Percentiles rank a stretch among this genome's conserved stretches.
These are phyloP conservation scores for Orthonevra nobilis DNA, from an alignment of 2,888 invertebrate species.

Conservation along the genomic window DNA sequence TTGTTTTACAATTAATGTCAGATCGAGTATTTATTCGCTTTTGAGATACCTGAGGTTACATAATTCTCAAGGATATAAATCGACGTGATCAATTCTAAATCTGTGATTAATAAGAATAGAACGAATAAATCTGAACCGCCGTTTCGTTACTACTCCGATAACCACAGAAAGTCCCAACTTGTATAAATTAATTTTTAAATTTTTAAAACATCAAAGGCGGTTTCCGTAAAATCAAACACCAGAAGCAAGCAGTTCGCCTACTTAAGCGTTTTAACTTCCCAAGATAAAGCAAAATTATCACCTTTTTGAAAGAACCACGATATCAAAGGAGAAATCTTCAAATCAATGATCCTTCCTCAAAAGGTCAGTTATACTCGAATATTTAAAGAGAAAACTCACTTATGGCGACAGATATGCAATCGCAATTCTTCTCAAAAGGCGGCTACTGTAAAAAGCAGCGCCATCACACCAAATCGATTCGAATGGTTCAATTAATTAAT, in stretches of 20 bases:
- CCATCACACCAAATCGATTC: constrained; percentile 34
- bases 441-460: constrained; percentile 41
- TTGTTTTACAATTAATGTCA: no score
- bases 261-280: no score
- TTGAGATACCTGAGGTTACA: no score
- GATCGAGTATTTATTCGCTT: no score
- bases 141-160: no score
- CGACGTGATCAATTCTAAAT: no score
- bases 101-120: no score
- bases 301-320: background rate
- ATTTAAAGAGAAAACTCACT: no score
- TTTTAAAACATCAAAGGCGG: constrained; percentile 39
- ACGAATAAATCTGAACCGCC: no score
- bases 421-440: constrained; percentile 27
- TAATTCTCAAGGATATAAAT: no score
- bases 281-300: constrained; percentile 20
- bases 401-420: constrained; percentile 31
- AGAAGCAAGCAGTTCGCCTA: constrained; percentile 44
- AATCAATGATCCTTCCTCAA: constrained; percentile 2
- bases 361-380: constrained; percentile 42
- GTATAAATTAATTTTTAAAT: no score
- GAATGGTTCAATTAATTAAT: constrained; percentile 53
- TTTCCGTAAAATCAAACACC: constrained; percentile 32
- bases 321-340: background rate
- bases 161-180: no score